These are phyloP conservation scores for Tringa solitaria DNA, from an alignment of 2,113 vertebrate genomes.

Conservation along the genomic window DNA sequence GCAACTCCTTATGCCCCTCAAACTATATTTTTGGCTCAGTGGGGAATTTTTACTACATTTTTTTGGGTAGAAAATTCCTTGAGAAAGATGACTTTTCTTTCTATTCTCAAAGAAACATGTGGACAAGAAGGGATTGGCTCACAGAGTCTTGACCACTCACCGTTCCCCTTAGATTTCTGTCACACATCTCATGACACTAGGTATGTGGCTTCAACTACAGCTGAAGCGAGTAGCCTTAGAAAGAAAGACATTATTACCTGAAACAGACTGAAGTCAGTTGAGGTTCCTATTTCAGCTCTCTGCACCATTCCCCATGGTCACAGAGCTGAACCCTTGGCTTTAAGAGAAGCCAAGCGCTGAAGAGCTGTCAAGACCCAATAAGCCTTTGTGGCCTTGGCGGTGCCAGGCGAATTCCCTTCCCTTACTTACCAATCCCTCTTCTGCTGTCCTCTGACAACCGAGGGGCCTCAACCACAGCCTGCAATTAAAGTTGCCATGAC, in stretches of 20 bases:
- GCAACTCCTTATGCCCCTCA: background rate
- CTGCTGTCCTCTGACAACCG: background rate
- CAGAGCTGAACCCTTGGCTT: background rate
- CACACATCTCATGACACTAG: background rate
- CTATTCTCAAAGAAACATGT: background rate
- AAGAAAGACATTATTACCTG: background rate
- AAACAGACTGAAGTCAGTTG: background rate
- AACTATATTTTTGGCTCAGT: background rate
- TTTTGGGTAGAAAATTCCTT: background rate
- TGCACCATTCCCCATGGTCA: fast-evolving
- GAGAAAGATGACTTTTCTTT: background rate
- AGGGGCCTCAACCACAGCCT: background rate
- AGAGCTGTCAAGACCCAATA: background rate
- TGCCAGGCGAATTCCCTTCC: background rate
- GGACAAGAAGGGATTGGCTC: background rate
- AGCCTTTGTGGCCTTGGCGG: background rate
- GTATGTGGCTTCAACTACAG: background rate
- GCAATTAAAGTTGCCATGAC: background rate
- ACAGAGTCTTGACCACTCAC: background rate
- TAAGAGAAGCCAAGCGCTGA: background rate
- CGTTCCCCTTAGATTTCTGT: background rate
- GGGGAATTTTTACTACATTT: background rate
- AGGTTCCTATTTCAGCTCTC: background rate
- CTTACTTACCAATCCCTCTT: background rate
- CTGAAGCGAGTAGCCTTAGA: background rate